Conservation (phyloP, 2,888 invertebrate species). For the Lasioglossum oenotherae region DNA sequence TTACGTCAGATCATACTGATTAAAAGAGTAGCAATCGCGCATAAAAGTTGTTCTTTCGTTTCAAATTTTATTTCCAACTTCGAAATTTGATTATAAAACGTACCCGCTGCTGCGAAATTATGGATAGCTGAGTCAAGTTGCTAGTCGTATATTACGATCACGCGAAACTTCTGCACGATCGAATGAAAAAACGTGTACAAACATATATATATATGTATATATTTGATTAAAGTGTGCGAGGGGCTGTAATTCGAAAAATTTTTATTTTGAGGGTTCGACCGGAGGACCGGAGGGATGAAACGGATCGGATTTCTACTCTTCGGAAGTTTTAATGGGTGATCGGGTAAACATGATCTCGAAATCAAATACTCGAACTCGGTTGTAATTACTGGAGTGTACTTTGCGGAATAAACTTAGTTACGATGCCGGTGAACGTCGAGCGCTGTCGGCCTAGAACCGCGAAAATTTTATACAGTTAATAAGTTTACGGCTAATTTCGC, state of each 20-base stretch:
- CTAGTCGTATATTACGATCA: neutral
- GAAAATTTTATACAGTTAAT: slow-evolving; percentile 35
- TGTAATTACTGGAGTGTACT: slow-evolving; percentile 54
- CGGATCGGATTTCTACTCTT: slow-evolving; percentile 45
- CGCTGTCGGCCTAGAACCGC: neutral
- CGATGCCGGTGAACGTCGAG: slow-evolving; percentile 32
- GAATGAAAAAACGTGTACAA: neutral
- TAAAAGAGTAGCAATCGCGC: neutral
- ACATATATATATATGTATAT: no score
- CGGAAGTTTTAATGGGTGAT: slow-evolving; percentile 51
- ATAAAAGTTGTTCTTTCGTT: neutral
- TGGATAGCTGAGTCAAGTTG: neutral
- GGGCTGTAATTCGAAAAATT: slow-evolving; percentile 8
- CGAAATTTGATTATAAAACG: neutral
- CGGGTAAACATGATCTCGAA: slow-evolving; percentile 64
- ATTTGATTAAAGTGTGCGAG: neutral
- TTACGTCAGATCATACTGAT: neutral
- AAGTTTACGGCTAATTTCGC: slow-evolving; percentile 31
- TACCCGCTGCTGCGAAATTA: neutral
- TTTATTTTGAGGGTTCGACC: slow-evolving; percentile 2
- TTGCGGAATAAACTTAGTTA: slow-evolving; percentile 52
- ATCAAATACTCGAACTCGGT: slow-evolving; percentile 60
- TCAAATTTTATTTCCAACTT: neutral
- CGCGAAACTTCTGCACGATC: neutral
- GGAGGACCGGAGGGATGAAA: neutral